These are phyloP conservation scores for Drosophila malerkotliana DNA, from an alignment of 1,140 invertebrate genomes.

Conservation along the genomic window DNA sequence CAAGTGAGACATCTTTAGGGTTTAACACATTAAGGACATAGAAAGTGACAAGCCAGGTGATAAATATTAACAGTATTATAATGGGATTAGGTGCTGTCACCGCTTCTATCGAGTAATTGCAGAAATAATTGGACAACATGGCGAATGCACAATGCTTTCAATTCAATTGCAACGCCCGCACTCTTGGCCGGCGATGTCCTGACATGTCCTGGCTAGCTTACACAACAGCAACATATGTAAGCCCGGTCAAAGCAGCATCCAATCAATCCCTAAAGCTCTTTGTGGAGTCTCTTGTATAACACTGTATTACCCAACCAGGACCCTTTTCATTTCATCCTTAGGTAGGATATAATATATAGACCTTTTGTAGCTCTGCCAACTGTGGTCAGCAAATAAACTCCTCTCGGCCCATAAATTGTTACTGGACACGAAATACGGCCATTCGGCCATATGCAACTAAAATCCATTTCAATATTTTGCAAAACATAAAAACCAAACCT, in stretches of 20 bases:
- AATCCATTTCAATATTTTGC: slow-evolving; percentile 75
- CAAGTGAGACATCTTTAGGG: background rate
- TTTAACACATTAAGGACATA: background rate
- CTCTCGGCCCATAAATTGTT: slow-evolving; percentile 60
- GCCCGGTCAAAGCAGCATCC: slow-evolving; percentile 2
- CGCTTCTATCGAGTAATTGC: slow-evolving; percentile 22
- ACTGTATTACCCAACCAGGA: slow-evolving; percentile 15
- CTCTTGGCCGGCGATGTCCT: background rate
- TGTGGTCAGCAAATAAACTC: slow-evolving; percentile 42
- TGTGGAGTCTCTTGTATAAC: slow-evolving; percentile 13
- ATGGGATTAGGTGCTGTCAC: background rate
- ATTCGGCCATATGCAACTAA: slow-evolving; percentile 67
- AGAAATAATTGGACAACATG: slow-evolving; percentile 31
- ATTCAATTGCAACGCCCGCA: slow-evolving; percentile 10
- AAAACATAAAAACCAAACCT: slow-evolving; percentile 66
- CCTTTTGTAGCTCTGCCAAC: slow-evolving; percentile 30
- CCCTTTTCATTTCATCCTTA: slow-evolving; percentile 27
- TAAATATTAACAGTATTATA: background rate
- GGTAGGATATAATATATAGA: slow-evolving; percentile 10
- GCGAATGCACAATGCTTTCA: slow-evolving; percentile 8
- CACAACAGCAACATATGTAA: slow-evolving; percentile 20
- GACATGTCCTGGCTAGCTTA: slow-evolving; percentile 3
- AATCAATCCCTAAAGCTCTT: slow-evolving; percentile 29
- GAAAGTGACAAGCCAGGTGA: background rate
- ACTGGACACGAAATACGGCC: slow-evolving; percentile 9